Base-by-base conservation (phyloP, 2,888 invertebrate genomes). In the Alsophila aescularia region DNA sequence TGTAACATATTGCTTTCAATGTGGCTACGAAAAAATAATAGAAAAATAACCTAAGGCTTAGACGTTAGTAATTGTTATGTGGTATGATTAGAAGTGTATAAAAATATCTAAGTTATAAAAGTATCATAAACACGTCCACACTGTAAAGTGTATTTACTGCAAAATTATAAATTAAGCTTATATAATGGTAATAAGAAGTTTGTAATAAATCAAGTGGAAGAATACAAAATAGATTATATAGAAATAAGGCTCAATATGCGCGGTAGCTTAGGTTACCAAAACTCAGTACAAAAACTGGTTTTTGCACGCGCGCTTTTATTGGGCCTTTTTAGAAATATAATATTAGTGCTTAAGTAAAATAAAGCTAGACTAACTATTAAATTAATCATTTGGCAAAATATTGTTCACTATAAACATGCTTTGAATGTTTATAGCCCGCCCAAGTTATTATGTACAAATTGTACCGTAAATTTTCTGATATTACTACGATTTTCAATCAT, bases 41-140 rank as follows among this genome's bases (percentile, higher is more conserved):
- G 2, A 32, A 32, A 5, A 4, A 32, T 1, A 12, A n/a, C n/a
- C n/a, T n/a, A 12, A 32, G 6, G 3, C 13, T 1, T 32, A 32
- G 6, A 32, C 8, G 24, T 29, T 29, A 29, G 32, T 32, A 16
- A 64, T 71, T 69, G 66, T 61, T 35, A 35, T 8, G 10, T 21
- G 18, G 15, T 55, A 45, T 50, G 18, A 31, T 50, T 50, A 52
- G 21, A 49, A 5, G 14, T 52, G 36, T 53, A 48, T 34, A 39
- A 29, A 29, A 40, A 52, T 32, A 37, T 2, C 60, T 54, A 58
- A 58, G 52, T 70, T 15, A 42, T 42, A 18, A 64, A 70, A 77
- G 73, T 84, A 87, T 88, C 85, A 76, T 81, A 79, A 65, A 81
- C n/a, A 82, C 89, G 90, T 90, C 89, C 90, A 89, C 80, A 81